Evolutionary conservation across 2,113 vertebrate genomes (phyloP).

Genomic region (Rhipidura dahli): DNA sequence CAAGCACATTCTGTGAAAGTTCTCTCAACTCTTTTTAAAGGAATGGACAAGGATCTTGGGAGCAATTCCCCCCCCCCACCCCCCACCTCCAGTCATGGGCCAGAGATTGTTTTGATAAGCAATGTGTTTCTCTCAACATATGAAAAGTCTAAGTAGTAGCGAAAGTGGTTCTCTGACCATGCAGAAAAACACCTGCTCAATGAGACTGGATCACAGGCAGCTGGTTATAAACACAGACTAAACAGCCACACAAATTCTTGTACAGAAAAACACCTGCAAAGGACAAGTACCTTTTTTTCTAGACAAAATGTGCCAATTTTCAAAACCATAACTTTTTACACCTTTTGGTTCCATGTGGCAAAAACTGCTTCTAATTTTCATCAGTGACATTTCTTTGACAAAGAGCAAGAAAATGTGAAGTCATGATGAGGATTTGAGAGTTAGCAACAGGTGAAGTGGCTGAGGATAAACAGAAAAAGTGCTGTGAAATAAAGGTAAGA

Average conservation of each 20-base stretch:
- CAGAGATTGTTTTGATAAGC: not conserved
- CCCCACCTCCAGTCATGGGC: not conserved
- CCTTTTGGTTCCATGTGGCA: not conserved
- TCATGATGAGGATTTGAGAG: not conserved
- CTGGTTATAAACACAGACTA: not conserved
- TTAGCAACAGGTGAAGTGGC: not conserved
- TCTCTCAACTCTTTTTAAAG: not conserved
- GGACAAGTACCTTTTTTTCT: not conserved
- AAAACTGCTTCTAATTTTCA: not conserved
- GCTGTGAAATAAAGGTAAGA: not conserved
- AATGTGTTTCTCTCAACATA: not conserved
- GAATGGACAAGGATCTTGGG: not conserved
- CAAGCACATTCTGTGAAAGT: not conserved
- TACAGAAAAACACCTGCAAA: not conserved
- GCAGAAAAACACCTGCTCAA: not conserved
- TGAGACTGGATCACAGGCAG: not conserved
- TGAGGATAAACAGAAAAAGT: not conserved
- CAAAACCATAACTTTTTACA: not conserved
- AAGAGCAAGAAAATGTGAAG: not conserved
- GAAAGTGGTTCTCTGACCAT: not conserved
- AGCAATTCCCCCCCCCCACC: not conserved
- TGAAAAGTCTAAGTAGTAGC: not conserved
- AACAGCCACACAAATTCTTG: not conserved
- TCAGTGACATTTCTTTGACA: not conserved
- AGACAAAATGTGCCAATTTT: not conserved